Evolutionary conservation across 2,797 vertebrate species (phyloP).

Genomic region (Pseudochirops cupreus): DNA sequence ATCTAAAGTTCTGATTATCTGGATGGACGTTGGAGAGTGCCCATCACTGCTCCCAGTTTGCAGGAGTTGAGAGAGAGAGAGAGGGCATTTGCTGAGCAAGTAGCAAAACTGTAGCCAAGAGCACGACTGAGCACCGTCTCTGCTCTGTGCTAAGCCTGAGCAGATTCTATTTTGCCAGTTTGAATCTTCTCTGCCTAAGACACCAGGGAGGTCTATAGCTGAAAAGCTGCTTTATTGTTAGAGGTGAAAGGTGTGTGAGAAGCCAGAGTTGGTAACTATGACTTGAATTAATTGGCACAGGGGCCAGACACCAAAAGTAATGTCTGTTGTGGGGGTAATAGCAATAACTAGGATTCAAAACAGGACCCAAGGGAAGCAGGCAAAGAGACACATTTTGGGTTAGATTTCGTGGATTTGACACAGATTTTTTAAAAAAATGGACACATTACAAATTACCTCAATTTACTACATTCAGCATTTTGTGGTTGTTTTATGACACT

Average conservation of each 20-base stretch:
- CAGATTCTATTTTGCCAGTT: background rate
- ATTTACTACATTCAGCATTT: background rate
- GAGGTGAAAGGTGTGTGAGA: background rate
- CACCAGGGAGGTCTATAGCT: background rate
- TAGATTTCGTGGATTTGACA: background rate
- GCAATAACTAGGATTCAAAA: background rate
- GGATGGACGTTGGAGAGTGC: background rate
- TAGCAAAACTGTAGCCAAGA: background rate
- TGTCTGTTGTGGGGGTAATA: background rate
- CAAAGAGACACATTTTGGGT: background rate
- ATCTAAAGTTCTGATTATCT: background rate
- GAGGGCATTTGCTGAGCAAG: background rate
- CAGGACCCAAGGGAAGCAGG: too few relatives aligned
- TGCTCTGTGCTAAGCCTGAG: background rate
- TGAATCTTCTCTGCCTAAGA: background rate
- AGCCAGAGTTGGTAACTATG: background rate
- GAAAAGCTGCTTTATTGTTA: background rate
- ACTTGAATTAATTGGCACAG: background rate
- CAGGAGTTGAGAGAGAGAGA: background rate
- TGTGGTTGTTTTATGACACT: background rate
- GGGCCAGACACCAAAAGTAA: background rate
- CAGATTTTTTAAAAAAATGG: background rate
- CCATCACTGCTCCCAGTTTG: background rate
- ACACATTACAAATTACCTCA: background rate
- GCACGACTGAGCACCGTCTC: background rate